Conservation (phyloP, 1,140 invertebrate genomes). For the Linepithema humile region DNA sequence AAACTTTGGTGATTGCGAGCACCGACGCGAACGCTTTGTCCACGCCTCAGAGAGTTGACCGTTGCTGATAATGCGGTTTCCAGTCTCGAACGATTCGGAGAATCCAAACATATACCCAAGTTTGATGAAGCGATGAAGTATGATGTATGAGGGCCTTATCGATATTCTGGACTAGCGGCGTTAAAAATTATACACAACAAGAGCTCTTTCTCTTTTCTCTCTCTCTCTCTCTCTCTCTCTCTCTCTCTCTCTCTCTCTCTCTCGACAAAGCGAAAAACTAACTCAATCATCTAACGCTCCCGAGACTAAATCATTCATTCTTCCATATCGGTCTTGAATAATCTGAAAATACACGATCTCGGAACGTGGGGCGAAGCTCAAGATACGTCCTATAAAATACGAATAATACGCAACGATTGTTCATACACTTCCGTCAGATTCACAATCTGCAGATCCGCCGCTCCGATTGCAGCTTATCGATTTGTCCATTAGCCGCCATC, state of each 20-base stretch:
- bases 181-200: not conserved
- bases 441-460: not conserved
- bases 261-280: not conserved
- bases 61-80: not conserved
- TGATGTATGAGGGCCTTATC: not conserved
- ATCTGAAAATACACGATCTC: not conserved
- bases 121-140: not conserved
- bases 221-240: too few relatives aligned
- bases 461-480: slow-evolving; percentile 27
- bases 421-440: not conserved
- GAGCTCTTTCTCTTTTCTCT: too few relatives aligned
- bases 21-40: slow-evolving; percentile 6
- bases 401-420: slow-evolving; percentile 4
- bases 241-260: too few relatives aligned
- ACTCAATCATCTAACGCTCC: not conserved
- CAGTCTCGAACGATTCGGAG: too few relatives aligned
- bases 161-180: not conserved
- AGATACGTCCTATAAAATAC: not conserved
- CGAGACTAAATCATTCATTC: not conserved
- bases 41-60: not conserved
- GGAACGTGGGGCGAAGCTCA: not conserved
- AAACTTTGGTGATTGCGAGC: slow-evolving; percentile 27
- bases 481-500: slow-evolving; percentile 40
- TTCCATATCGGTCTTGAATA: not conserved
- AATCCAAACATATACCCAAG: not conserved